Evolutionary conservation across 30 jellyfish, hydroid and myxozoan species (phyloP).

Genomic region (Pseudorhiza aurosa): DNA sequence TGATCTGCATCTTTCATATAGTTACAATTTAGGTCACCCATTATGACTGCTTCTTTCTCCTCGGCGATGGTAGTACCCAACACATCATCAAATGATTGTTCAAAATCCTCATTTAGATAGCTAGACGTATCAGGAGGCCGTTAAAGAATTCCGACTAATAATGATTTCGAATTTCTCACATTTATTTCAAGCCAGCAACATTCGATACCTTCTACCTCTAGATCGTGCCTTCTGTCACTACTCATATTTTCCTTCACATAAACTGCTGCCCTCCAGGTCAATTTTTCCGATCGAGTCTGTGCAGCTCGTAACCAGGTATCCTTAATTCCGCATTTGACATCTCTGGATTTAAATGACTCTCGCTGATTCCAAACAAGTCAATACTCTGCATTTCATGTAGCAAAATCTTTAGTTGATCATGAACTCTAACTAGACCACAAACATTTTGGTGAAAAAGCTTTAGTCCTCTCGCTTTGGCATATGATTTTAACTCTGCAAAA

Average conservation of each 20-base stretch:
- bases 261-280: constrained; percentile 72
- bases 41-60: constrained; percentile 71
- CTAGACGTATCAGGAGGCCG: constrained; percentile 75
- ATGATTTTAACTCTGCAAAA: constrained; percentile 56
- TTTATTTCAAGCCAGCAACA: constrained; percentile 64
- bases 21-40: constrained; percentile 65
- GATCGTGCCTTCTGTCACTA: constrained; percentile 59
- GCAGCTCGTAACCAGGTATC: constrained; percentile 66
- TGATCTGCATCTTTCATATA: constrained; percentile 68
- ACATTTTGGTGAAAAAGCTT: constrained; percentile 28
- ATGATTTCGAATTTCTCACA: constrained; percentile 49
- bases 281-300: constrained; percentile 52
- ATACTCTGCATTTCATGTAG: constrained; percentile 51
- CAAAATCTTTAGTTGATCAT: constrained; percentile 64
- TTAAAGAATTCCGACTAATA: constrained; percentile 56
- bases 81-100: constrained; percentile 66
- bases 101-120: constrained; percentile 61
- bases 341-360: constrained; percentile 57
- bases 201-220: constrained; percentile 67
- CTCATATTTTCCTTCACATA: constrained; percentile 56
- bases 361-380: constrained; percentile 65
- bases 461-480: background rate
- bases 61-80: constrained; percentile 63
- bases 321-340: constrained; percentile 40
- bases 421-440: constrained; percentile 61